Evolutionary conservation across 1,140 invertebrate genomes (phyloP), one percentile per base, ranked within the genome.

Genomic region (Pemphigus obesinymphae): DNA sequence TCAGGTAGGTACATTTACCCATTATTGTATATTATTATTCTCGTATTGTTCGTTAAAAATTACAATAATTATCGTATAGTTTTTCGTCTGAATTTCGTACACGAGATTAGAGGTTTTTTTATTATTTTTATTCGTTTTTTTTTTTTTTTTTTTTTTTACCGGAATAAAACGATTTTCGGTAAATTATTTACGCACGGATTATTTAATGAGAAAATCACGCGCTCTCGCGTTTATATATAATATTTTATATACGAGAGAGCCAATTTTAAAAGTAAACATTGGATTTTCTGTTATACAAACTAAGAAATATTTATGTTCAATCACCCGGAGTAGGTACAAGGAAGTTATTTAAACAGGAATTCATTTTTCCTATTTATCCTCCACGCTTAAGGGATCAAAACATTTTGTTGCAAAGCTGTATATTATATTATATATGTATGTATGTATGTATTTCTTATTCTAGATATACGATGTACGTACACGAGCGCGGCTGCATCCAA

Each of bases 311-410:
- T 72, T 72, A 48, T 48, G 68, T 72, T 72, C 15, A 72, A 31
- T 72, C 68, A 48, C 13, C 6, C 6, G 13, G 13, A 48, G 26
- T 4, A 4, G 13, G 15, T 31, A 17, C 11, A 15, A 72, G 23
- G 40, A 45, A 26, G 68, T 72, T 72, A 45, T 72, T 72, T 72
- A 48, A 48, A 43, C 3, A 45, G 43, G 43, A 72, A 72, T 72
- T 31, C 6, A 37, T 72, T 72, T 72, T 48, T 48, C 40, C 6
- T 72, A 37, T 29, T 72, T 72, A 72, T 72, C 23, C 26, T 29
- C 8, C 17, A n/a, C n/a, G 40, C 68, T 48, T 48, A 72, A 72
- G 29, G 68, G 68, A 72, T 72, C 40, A 72, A 48, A 72, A 72
- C 34, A 72, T 72, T 72, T 72, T 29, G 68, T 48, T 48, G 40